Evolutionary conservation across 2,797 vertebrate genomes (phyloP), one percentile per base, ranked within the genome.

Genomic region (Sebastes umbrosus): DNA sequence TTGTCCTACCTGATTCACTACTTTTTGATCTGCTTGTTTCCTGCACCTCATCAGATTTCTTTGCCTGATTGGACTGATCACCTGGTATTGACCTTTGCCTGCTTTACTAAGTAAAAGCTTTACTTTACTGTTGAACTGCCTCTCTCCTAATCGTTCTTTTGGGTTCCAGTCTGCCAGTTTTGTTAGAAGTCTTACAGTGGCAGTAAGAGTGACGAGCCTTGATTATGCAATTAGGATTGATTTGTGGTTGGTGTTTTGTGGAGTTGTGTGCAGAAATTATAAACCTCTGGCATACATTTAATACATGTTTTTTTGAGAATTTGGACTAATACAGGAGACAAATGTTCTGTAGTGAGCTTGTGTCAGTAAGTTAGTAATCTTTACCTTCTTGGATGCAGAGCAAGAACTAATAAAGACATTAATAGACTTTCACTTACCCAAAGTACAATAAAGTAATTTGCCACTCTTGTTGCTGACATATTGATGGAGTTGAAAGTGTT

Each of bases 21-120:
- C 6, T 46, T 20, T 46, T 46, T 46, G 16, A 46, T 46, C 0
- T 46, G 43, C 43, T 7, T 20, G 43, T 46, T 46, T 18, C 43
- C 43, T 46, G 43, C 43, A 0, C 43, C 3, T 46, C 43, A 46
- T 46, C 43, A 8, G 3, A 18, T 46, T 18, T 46, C 0, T 46
- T 46, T 46, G 6, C 8, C 18, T 46, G 43, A 46, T 46, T 18
- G 43, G 16, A 46, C 43, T 46, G 43, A 46, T 46, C 0, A 46
- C 43, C 43, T 46, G 43, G 43, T 46, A 46, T 46, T 46, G 43
- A 46, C 1, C 1, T 46, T 18, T 2, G 43, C 16, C 16, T 46
- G 0, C 16, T 46, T 46, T 46, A 46, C 43, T 18, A 0, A 18
- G 7, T 46, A 46, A 46, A 18, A 46, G 43, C 43, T 46, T 0